A percentile compares a stretch with the other conserved stretches of the same genome.
Evolutionary conservation across 2,888 invertebrate genomes (phyloP).

Genomic region (Luperina nickerlii): DNA sequence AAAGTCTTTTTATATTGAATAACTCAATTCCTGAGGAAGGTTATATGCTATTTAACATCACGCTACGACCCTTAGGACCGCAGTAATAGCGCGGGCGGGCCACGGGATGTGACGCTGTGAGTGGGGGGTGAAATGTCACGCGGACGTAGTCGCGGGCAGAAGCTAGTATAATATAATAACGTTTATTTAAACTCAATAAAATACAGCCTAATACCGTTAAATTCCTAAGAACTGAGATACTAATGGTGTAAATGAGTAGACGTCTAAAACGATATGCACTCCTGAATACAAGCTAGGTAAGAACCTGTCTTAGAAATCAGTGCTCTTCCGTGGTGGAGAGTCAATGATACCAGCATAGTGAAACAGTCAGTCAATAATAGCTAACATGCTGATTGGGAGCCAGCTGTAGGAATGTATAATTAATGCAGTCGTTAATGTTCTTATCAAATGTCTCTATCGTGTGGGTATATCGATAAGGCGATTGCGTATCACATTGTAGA

Average conservation of each 20-base stretch:
- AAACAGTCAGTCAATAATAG: background rate
- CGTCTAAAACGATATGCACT: too few species aligned
- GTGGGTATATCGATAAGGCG: background rate
- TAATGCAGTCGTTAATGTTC: constrained; percentile 3
- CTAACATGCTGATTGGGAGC: background rate
- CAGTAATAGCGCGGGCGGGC: too few species aligned
- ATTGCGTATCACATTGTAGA: background rate
- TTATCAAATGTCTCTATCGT: background rate
- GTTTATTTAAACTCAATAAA: too few species aligned
- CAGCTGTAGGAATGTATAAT: background rate
- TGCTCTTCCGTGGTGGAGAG: background rate
- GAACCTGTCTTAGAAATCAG: too few species aligned
- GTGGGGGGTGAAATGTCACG: background rate
- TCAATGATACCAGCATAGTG: background rate
- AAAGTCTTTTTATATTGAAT: too few species aligned
- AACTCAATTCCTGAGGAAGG: background rate
- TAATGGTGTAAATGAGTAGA: too few species aligned
- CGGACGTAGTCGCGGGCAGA: background rate
- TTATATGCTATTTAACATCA: too few species aligned
- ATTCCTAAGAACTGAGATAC: too few species aligned
- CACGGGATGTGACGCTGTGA: too few species aligned
- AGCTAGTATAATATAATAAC: background rate
- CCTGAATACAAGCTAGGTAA: too few species aligned
- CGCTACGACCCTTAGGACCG: too few species aligned
- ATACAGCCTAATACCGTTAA: too few species aligned